phyloP scores from a whole-genome alignment of 2,888 invertebrate genomes.

The Polyommatus iphigenia region DNA sequence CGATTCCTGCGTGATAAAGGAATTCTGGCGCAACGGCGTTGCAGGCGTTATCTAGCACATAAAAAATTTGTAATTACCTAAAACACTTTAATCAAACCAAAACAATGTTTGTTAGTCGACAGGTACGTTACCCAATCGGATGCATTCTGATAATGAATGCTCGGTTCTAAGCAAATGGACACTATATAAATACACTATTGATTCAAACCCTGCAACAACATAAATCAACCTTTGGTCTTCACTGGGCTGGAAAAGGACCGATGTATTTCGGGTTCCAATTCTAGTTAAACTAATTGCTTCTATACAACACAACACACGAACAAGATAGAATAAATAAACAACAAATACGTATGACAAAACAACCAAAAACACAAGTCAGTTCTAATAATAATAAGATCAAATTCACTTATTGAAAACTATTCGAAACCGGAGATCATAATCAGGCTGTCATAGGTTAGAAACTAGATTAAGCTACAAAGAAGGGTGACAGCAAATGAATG shows the following conservation, averaged over 20 bases:
- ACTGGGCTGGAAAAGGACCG: background rate
- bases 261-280: background rate
- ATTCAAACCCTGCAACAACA: background rate
- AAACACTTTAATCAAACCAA: background rate
- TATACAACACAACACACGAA: background rate
- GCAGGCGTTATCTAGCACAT: too few relatives aligned
- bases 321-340: background rate
- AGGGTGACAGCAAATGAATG: too few relatives aligned
- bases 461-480: too few relatives aligned
- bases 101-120: background rate
- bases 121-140: background rate
- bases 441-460: too few relatives aligned
- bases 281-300: conserved; percentile 4
- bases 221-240: background rate
- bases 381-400: too few relatives aligned
- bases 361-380: too few relatives aligned
- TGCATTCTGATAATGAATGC: background rate
- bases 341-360: background rate
- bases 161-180: background rate
- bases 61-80: too few relatives aligned
- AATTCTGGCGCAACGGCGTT: too few relatives aligned
- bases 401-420: too few relatives aligned
- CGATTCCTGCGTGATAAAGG: too few relatives aligned
- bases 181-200: conserved; percentile 10
- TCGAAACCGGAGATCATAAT: too few relatives aligned